Base-by-base conservation (phyloP, 2,113 vertebrate genomes). In the Pogonocichla stellata region DNA sequence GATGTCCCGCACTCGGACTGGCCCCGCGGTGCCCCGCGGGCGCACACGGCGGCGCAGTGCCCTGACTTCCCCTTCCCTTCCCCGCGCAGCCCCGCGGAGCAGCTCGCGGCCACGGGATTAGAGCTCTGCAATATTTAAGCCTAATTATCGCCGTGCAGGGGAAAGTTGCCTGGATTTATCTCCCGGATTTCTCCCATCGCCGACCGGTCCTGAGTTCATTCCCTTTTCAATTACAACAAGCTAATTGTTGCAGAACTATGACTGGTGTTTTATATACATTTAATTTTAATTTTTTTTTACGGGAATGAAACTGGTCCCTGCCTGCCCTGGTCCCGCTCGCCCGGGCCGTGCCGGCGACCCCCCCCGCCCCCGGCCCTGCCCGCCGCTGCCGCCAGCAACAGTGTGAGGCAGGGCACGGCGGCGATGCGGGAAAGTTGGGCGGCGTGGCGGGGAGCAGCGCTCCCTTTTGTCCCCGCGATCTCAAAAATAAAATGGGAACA, bases 41-140 rank as follows among this genome's bases (percentile, higher is more conserved):
- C 57, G 71, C 84, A 75, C 66, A 82, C 36, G 47, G 90, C 80
- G 31, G 75, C 50, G 80, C 75, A 70, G 70, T 73, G 61, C 57
- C 42, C 43, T 95, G 64, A 90, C 64, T 93, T 66, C 70, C 75
- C 89, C 91, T 84, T 60, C 17, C 25, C n/a, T 65, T 77, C 26
- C 20, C 84, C 66, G 64, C 86, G 45, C 79, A 78, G 73, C 58
- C 82, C 90, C 64, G 80, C 75, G 84, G 75, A 96, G 77, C 93
- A 94, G 95, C 95, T 96, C 82, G 95, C 43, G 54, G 93, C 89
- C 90, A 93, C 74, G 94, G 96, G 95, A 97, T 97, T 97, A 97
- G 80, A 91, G 96, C 89, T 95, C 92, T 93, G 94, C 92, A 89
- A 92, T 93, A 92, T 96, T 96, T 95, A 93, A 97, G 67, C 92